phyloP scores from a whole-genome alignment of 2,797 vertebrate genomes.

The Odontamblyopus lacepedii region DNA sequence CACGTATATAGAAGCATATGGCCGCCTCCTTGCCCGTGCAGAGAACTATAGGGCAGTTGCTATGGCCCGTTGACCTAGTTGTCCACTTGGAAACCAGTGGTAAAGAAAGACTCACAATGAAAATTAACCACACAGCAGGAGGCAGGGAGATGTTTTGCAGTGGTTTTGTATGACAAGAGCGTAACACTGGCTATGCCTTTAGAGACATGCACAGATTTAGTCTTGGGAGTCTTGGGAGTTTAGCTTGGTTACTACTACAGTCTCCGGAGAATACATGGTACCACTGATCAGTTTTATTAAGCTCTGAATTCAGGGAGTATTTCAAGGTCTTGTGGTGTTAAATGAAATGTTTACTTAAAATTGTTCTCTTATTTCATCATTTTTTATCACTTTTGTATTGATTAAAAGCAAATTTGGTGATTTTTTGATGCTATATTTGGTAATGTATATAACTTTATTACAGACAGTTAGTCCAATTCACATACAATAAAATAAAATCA shows the following conservation, averaged over 20 bases:
- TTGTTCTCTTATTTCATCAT: no score
- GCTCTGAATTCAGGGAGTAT: no score
- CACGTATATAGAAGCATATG: slow-evolving; percentile 14
- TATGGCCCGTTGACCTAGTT: slow-evolving; percentile 16
- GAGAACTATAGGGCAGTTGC: slow-evolving; percentile 2
- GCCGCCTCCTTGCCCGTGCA: slow-evolving; percentile 13
- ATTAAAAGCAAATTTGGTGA: no score
- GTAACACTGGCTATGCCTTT: slow-evolving; percentile 13
- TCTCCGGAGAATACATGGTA: slow-evolving; percentile 2
- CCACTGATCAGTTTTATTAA: background rate
- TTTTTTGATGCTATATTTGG: no score
- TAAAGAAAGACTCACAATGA: background rate
- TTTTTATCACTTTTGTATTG: no score
- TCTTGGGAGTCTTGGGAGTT: slow-evolving; percentile 7
- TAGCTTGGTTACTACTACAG: slow-evolving; percentile 15
- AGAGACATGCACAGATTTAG: background rate
- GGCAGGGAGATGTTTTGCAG: slow-evolving; percentile 9
- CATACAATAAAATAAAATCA: no score
- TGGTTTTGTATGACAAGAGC: slow-evolving; percentile 8
- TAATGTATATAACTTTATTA: no score
- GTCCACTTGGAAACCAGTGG: slow-evolving; percentile 4
- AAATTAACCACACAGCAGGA: slow-evolving; percentile 8
- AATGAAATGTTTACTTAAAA: no score
- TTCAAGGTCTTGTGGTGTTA: no score
- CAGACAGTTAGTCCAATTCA: no score